Base-by-base conservation (phyloP, 1,140 invertebrate species). In the Phymorhynchus buccinoides region DNA sequence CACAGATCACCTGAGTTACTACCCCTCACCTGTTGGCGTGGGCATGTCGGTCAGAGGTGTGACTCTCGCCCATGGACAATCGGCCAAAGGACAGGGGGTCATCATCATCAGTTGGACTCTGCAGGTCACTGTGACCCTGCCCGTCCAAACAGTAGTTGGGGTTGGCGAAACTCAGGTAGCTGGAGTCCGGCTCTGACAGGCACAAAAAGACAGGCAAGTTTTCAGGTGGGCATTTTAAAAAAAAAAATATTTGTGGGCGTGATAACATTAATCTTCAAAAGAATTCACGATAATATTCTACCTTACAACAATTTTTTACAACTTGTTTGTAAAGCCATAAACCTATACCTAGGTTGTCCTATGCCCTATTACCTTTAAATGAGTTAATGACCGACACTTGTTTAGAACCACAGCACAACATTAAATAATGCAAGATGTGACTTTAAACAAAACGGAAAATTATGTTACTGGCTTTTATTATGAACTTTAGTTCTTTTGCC, bases 131-230 rank as follows among this genome's bases (percentile, higher is more conserved):
- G 77, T 86, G 86, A 68, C 88, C 88, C 41, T 84, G 68, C 35
- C 87, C 81, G 48, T 87, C 86, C 81, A 89, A 88, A 77, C 88
- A 88, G 44, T 91, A 91, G 84, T 91, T 91, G 27, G 90, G 90
- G 82, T 91, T 91, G 84, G 90, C 84, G 84, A 90, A 91, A 81
- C 90, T 91, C n/a, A 89, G 81, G 78, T 89, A 90, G 22, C 87
- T 90, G n/a, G 89, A 85, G 75, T 90, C 90, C 27, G 87, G 78
- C 62, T 90, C 90, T 90, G 90, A 77, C 88, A 87, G 80, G 56
- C 82, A 80, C 30, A 86, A 66, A 85, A 7, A 82, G 9, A 77
- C 14, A 79, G 44, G 37, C 14, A 66, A 48, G 12, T 1, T 14
- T 77, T 14, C 18, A 42, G 41, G 41, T 41, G 27, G 18, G 41